phyloP scores from a whole-genome alignment of 2,113 vertebrate species.

The Sitta europaea region DNA sequence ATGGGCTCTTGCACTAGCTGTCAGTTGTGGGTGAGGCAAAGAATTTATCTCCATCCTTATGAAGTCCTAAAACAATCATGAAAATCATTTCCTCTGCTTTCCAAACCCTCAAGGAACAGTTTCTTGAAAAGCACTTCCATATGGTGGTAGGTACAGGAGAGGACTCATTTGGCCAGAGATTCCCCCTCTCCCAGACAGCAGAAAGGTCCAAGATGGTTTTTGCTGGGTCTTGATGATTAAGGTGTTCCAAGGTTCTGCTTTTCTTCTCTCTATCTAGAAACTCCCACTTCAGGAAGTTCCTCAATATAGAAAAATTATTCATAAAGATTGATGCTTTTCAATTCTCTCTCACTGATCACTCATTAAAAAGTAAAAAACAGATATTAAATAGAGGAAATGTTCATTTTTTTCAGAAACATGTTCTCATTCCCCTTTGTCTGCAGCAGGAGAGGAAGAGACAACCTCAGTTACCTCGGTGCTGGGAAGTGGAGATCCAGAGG shows the following conservation, averaged over 20 bases:
- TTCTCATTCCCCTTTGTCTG: not conserved
- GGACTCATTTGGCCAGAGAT: conserved; percentile 48
- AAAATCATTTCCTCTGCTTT: conserved; percentile 67
- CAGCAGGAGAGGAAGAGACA: not conserved
- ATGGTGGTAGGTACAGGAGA: conserved; percentile 63
- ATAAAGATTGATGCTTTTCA: not conserved
- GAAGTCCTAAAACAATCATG: conserved; percentile 64
- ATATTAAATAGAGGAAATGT: not conserved
- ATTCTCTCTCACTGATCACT: not conserved
- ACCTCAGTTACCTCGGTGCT: not conserved
- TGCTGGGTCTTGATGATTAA: conserved; percentile 19
- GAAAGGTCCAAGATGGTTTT: conserved; percentile 27
- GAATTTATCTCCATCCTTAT: conserved; percentile 53
- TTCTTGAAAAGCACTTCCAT: conserved; percentile 73
- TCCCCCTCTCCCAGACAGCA: not conserved
- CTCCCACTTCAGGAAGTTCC: conserved; percentile 25
- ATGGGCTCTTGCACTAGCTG: conserved; percentile 34
- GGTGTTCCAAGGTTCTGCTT: not conserved
- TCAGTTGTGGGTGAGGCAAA: conserved; percentile 48
- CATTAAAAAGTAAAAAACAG: not conserved
- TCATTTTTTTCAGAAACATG: not conserved
- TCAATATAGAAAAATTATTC: not conserved
- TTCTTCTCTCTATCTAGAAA: not conserved
- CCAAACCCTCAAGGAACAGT: conserved; percentile 59
- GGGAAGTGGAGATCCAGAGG: not conserved